These are phyloP conservation scores for Tetragnatha montana DNA, from an alignment of 2,888 invertebrate genomes.

Conservation along the genomic window DNA sequence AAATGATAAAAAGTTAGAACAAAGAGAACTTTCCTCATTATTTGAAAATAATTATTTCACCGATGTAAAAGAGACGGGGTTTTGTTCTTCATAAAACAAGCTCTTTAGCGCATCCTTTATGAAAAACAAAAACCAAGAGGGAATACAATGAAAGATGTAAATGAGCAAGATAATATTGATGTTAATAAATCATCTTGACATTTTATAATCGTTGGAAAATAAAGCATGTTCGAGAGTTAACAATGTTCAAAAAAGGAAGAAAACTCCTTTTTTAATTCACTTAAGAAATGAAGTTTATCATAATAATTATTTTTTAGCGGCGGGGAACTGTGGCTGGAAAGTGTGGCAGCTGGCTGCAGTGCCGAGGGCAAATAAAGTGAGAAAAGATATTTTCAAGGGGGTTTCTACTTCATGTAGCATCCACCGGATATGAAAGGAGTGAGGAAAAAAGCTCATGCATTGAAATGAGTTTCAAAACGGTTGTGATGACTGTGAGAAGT, in stretches of 20 bases:
- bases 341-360: neutral
- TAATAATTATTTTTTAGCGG: constrained; percentile 3
- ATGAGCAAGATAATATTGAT: constrained; percentile 53
- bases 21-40: constrained; percentile 62
- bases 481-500: neutral
- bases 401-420: neutral
- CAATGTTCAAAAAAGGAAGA: constrained; percentile 36
- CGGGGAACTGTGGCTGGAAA: neutral
- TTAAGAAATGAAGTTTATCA: constrained; percentile 16
- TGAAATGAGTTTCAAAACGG: neutral
- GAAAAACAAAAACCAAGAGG: constrained; percentile 3
- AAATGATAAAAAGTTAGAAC: constrained; percentile 60
- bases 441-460: neutral
- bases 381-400: neutral
- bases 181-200: constrained; percentile 65
- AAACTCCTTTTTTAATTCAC: constrained; percentile 23
- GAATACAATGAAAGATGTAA: constrained; percentile 56
- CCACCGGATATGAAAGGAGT: neutral
- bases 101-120: constrained; percentile 17
- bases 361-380: neutral
- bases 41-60: constrained; percentile 60
- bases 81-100: constrained; percentile 21
- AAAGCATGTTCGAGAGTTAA: constrained; percentile 28
- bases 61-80: constrained; percentile 26
- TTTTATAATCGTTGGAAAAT: constrained; percentile 52